Base-by-base conservation (phyloP, 2,888 invertebrate genomes). In the Nasonovia ribisnigri region DNA sequence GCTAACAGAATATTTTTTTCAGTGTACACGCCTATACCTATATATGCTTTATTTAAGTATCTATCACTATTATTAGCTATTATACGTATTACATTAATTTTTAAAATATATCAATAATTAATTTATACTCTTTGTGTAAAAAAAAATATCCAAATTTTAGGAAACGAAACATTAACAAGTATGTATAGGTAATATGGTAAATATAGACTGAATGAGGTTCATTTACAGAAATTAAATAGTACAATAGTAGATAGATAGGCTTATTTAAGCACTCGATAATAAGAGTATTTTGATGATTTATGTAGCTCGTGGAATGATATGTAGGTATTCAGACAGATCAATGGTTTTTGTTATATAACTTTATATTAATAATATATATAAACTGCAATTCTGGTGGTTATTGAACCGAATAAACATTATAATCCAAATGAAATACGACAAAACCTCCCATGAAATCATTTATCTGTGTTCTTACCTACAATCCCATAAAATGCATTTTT, bases 381-480 rank as follows among this genome's bases (percentile, higher is more conserved):
- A 42, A 54, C 26, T 43, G 57, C 10, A 92, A 13, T 88, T 87
- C 67, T 42, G 48, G 51, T 92, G 67, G 48, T 92, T 67, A 88
- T 92, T 92, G 88, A 92, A 92, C 92, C 92, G 88, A 92, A 88
- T 84, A 36, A 88, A 92, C 84, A 88, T 77, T 77, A 36, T 88
- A 92, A 88, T 88, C 92, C 88, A 89, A 88, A 88, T 92, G 48
- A 92, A 92, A 43, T 51, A 88, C 67, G 36, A 88, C 77, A 84
- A 92, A 89, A 92, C 54, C 77, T 92, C 84, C 84, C 88, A 92
- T 43, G 88, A 92, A 88, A 92, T 92, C 51, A 92, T 77, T 92
- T 92, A 77, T 88, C 88, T 48, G 42, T 77, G 42, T 88, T 60
- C 43, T 89, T 86, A 60, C 29, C 43, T 26, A 36, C 26, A 88